Percentiles rank a stretch among this genome's conserved stretches.
Evolutionary conservation across 2,888 invertebrate species (phyloP).

Genomic region (Parnassius smintheus): DNA sequence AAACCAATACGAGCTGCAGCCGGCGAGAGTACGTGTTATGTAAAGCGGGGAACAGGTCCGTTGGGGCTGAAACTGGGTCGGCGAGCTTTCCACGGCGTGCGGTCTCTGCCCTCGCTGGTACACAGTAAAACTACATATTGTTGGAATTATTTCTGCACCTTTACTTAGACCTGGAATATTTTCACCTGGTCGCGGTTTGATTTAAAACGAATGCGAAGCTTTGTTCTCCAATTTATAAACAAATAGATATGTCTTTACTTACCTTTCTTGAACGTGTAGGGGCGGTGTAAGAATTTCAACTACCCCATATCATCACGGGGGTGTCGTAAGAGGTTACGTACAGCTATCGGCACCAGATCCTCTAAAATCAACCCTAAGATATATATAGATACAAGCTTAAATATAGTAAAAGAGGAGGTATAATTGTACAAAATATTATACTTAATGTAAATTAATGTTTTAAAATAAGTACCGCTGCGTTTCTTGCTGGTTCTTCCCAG

Average conservation of each 20-base stretch:
- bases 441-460: too few species aligned
- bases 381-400: too few species aligned
- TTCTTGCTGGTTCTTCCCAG: too few species aligned
- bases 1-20: conserved; percentile 28
- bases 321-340: too few species aligned
- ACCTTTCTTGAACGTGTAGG: neutral
- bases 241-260: neutral
- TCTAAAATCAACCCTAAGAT: too few species aligned
- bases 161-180: neutral
- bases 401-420: too few species aligned
- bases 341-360: too few species aligned
- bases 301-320: too few species aligned
- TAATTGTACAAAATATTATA: too few species aligned
- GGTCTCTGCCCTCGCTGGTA: conserved; percentile 44
- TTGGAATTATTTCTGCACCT: conserved; percentile 5
- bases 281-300: too few species aligned
- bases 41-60: conserved; percentile 45
- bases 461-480: too few species aligned
- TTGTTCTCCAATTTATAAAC: neutral
- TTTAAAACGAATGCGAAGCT: too few species aligned
- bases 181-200: neutral
- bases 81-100: conserved; percentile 52
- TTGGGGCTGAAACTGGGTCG: conserved; percentile 59
- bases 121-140: conserved; percentile 13
- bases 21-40: conserved; percentile 41